Evolutionary conservation across 1,140 invertebrate genomes (phyloP).

Genomic region (Trachelipus rathkii): DNA sequence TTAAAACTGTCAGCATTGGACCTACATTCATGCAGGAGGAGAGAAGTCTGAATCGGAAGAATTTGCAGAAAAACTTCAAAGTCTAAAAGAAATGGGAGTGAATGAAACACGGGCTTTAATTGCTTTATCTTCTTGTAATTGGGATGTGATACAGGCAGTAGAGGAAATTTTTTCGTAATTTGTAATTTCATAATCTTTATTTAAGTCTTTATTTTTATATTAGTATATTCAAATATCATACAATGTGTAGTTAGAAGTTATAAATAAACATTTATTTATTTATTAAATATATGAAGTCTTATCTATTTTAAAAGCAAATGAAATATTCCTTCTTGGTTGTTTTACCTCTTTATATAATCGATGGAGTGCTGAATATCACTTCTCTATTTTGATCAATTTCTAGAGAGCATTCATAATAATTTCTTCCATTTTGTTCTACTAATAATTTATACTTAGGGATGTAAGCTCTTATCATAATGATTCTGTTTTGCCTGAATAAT

Average conservation of each 20-base stretch:
- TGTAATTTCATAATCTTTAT: too few species aligned
- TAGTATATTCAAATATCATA: too few species aligned
- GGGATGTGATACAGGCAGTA: slow-evolving; percentile 84
- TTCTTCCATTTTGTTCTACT: slow-evolving; percentile 6
- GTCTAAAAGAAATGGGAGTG: slow-evolving; percentile 78
- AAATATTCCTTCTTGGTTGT: too few species aligned
- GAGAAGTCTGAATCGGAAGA: slow-evolving; percentile 53
- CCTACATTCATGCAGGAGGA: slow-evolving; percentile 88
- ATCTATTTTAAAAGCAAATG: too few species aligned
- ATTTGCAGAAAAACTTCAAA: slow-evolving; percentile 76
- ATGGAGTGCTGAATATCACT: slow-evolving; percentile 9
- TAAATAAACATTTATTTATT: too few species aligned
- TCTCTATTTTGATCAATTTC: neutral
- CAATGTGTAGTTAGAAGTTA: too few species aligned
- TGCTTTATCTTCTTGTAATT: slow-evolving; percentile 75
- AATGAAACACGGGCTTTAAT: slow-evolving; percentile 58
- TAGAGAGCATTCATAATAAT: neutral
- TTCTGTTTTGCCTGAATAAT: too few species aligned
- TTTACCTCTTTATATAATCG: slow-evolving; percentile 11
- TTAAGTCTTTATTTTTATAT: too few species aligned
- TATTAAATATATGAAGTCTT: too few species aligned
- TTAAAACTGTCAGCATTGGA: too few species aligned
- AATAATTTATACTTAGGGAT: neutral
- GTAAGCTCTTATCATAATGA: slow-evolving; percentile 17
- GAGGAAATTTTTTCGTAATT: slow-evolving; percentile 82